Evolutionary conservation across 2,113 vertebrate species (phyloP).

Genomic region (Setophaga kirtlandii): DNA sequence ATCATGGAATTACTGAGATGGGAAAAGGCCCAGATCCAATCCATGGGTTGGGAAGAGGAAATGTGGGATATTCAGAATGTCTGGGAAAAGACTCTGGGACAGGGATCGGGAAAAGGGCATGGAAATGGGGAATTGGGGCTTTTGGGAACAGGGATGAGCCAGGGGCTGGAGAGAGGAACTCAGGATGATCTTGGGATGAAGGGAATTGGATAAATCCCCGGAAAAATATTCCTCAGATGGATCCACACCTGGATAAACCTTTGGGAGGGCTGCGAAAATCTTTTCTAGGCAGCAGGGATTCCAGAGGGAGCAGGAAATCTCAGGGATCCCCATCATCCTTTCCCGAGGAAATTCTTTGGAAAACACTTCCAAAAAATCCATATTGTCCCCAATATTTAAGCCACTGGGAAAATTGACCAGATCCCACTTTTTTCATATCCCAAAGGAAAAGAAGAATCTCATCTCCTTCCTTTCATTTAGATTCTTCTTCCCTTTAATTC

Average conservation of each 20-base stretch:
- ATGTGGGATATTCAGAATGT: not conserved
- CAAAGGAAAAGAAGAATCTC: not conserved
- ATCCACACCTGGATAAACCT: rapidly evolving
- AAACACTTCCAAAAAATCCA: not conserved
- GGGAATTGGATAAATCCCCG: not conserved
- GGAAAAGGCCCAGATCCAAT: rapidly evolving
- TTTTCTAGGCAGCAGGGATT: rapidly evolving
- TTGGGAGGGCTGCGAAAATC: not conserved
- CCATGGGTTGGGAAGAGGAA: not conserved
- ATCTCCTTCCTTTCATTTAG: not conserved
- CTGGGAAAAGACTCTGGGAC: not conserved
- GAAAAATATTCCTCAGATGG: not conserved
- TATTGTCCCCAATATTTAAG: rapidly evolving
- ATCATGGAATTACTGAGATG: not conserved
- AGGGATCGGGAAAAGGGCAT: rapidly evolving
- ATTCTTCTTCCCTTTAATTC: not conserved
- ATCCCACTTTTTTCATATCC: not conserved
- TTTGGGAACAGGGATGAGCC: not conserved
- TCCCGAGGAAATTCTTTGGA: not conserved
- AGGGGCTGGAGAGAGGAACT: not conserved
- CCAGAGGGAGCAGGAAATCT: rapidly evolving
- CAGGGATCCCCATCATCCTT: not conserved
- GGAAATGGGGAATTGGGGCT: rapidly evolving
- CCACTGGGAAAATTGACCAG: rapidly evolving
- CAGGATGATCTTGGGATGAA: not conserved